Evolutionary conservation across 1,140 invertebrate species (phyloP).

Genomic region (Euglossa dilemma): DNA sequence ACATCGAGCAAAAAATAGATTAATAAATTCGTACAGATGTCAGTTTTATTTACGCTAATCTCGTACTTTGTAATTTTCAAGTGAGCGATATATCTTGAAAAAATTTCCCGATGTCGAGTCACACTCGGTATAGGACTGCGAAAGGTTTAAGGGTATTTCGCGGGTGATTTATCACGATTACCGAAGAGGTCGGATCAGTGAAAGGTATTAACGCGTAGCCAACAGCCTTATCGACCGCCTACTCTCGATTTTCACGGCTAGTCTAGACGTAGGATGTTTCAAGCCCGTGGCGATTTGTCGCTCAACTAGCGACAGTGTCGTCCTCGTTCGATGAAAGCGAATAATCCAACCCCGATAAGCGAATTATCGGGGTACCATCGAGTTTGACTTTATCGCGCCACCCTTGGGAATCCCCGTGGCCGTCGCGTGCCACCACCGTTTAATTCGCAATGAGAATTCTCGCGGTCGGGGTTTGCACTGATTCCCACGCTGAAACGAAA

Average conservation of each 20-base stretch:
- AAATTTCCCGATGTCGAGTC: too few relatives aligned
- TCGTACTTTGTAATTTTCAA: too few relatives aligned
- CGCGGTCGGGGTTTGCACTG: not conserved
- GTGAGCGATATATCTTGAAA: too few relatives aligned
- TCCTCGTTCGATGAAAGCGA: slow-evolving; percentile 40
- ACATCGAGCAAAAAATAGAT: too few relatives aligned
- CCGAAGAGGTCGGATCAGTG: not conserved
- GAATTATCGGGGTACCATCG: slow-evolving; percentile 47
- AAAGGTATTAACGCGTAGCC: not conserved
- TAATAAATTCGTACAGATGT: too few relatives aligned
- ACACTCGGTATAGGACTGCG: too few relatives aligned
- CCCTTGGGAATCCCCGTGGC: slow-evolving; percentile 39
- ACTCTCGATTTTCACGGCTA: slow-evolving; percentile 18
- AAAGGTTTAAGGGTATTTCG: too few relatives aligned
- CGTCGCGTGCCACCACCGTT: slow-evolving; percentile 32
- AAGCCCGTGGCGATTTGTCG: slow-evolving; percentile 39
- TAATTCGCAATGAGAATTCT: slow-evolving; percentile 41
- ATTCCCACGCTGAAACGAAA: slow-evolving; percentile 21
- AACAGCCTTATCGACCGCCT: not conserved
- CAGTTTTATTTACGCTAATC: too few relatives aligned
- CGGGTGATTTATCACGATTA: too few relatives aligned
- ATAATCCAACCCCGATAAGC: slow-evolving; percentile 54
- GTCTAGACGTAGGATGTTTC: not conserved
- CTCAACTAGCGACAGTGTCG: slow-evolving; percentile 23
- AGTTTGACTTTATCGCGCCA: slow-evolving; percentile 48